phyloP scores from a whole-genome alignment of 2,113 vertebrate species.

The Callochromis pleurospilus region DNA sequence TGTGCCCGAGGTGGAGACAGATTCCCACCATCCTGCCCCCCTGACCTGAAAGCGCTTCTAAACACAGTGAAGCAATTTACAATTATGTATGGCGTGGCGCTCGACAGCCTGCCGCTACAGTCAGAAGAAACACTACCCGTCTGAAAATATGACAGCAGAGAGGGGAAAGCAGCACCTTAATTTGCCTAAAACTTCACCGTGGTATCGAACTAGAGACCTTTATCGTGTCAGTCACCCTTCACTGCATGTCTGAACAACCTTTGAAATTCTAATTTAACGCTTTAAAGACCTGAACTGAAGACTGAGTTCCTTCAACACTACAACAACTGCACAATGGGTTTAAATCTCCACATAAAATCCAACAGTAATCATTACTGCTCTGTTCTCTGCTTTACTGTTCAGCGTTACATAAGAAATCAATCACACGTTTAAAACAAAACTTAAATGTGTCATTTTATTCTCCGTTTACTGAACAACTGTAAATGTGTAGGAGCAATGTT shows the following conservation, averaged over 20 bases:
- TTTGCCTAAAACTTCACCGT: not conserved
- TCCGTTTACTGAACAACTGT: not conserved
- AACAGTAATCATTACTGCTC: not conserved
- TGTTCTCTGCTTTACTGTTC: not conserved
- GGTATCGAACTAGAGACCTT: not conserved
- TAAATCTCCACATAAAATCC: not conserved
- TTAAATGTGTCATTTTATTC: not conserved
- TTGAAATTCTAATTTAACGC: not conserved
- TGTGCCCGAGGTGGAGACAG: not conserved
- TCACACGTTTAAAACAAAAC: not conserved
- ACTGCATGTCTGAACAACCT: not conserved
- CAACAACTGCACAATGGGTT: not conserved
- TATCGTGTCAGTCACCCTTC: not conserved
- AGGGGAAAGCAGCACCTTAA: not conserved
- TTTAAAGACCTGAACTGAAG: not conserved
- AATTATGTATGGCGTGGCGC: not conserved
- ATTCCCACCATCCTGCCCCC: not conserved
- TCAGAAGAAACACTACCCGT: not conserved
- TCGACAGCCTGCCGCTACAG: not conserved
- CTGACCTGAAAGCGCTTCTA: not conserved
- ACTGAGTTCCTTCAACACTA: not conserved
- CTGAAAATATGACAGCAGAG: not conserved
- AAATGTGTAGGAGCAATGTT: not conserved
- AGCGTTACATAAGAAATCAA: not conserved
- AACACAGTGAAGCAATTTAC: conserved; percentile 3